Conservation (phyloP, 2,797 vertebrate species). For the Agapornis canus region DNA sequence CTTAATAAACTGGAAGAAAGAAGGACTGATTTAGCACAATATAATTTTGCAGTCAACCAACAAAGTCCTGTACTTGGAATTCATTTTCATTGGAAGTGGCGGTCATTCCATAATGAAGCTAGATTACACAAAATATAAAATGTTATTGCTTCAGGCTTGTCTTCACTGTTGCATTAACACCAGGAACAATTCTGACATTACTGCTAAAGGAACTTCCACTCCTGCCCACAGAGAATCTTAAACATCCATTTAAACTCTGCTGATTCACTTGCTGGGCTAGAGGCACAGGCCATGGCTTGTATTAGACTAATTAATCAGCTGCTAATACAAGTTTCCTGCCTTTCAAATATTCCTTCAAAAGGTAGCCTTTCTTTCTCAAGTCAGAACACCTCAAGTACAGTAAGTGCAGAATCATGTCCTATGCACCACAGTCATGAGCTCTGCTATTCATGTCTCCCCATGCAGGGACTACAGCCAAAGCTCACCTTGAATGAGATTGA, state of each 20-base stretch:
- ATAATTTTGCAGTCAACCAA: neutral
- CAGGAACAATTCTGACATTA: neutral
- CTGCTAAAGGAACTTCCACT: neutral
- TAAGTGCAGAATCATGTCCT: neutral
- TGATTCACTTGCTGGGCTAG: neutral
- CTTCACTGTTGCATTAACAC: neutral
- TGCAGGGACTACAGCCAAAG: neutral
- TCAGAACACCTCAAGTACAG: neutral
- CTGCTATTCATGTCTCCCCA: neutral
- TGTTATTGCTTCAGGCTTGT: neutral
- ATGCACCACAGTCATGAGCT: neutral
- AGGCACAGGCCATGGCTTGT: neutral
- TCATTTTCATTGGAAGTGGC: neutral
- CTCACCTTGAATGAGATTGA: neutral
- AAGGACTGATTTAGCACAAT: neutral
- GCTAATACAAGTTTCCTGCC: neutral
- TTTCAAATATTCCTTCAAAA: neutral
- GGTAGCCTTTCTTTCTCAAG: neutral
- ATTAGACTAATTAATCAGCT: neutral
- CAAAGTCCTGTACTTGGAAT: neutral
- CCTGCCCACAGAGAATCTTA: neutral
- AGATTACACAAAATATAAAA: neutral
- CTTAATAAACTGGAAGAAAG: conserved; percentile 12
- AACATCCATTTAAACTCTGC: neutral
- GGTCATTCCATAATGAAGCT: neutral